Percentiles rank a stretch among this genome's conserved stretches.
Conservation (phyloP, 2,113 vertebrate genomes). For the Podarcis raffonei region DNA sequence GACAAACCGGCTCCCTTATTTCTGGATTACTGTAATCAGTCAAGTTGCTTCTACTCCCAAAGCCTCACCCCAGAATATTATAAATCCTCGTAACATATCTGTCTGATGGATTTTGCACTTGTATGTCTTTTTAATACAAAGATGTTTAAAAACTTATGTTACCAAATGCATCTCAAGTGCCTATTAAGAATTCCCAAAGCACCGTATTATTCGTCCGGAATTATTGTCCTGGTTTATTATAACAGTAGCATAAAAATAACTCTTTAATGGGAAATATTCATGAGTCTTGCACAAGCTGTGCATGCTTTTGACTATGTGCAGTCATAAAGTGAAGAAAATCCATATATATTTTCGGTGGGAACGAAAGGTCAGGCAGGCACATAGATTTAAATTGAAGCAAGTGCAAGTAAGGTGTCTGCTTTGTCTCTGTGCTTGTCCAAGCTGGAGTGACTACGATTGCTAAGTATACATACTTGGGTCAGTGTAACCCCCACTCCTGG, state of each 20-base stretch:
- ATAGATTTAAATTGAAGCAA: neutral
- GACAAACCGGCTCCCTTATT: neutral
- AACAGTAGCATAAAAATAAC: constrained; percentile 9
- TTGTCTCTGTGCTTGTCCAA: neutral
- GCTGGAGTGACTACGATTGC: no score
- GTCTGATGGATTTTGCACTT: constrained; percentile 7
- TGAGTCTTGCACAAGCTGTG: neutral
- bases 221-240: neutral
- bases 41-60: neutral
- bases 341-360: neutral
- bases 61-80: neutral
- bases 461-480: no score
- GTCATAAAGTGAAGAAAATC: neutral
- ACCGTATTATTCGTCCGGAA: neutral
- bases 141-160: neutral
- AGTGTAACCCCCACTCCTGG: no score
- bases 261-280: neutral
- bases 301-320: neutral
- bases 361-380: neutral
- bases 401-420: neutral
- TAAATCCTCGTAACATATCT: neutral
- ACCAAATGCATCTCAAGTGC: neutral
- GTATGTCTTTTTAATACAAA: constrained; percentile 7
- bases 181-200: neutral
- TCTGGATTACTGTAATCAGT: neutral